Base-by-base conservation (phyloP, 2,113 vertebrate genomes). In the Apodemus sylvaticus region DNA sequence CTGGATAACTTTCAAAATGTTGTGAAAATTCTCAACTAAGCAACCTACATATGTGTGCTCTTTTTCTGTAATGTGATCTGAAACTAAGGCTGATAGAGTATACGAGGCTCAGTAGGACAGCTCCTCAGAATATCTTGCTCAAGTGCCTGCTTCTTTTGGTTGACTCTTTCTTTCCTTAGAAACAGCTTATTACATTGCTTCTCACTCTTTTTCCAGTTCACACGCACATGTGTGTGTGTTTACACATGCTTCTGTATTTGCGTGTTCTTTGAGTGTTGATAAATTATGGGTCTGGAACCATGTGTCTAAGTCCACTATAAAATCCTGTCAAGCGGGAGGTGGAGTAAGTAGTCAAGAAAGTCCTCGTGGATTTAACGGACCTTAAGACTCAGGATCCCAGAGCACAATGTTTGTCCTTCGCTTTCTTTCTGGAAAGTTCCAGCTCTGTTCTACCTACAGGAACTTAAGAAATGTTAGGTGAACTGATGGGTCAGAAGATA, bases 361-460 rank as follows among this genome's bases (percentile, higher is more conserved):
- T 42, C 68, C 86, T 86, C n/a, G 9, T 58, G 48, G 39, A 78
- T 73, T 24, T 60, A 24, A 93, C 24, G 51, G 62, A 62, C 3
- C 8, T 81, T 14, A 3, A 12, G 4, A 39, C 42, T 45, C n/a
- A 77, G 22, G 13, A 64, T 12, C 11, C 13, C 1, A 26, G 31
- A 53, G 45, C 64, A 51, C 4, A 36, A 24, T 29, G 9, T 4
- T 48, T 8, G 1, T 85, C 62, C 16, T 42, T 71, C 68, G 5
- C 20, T 88, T 95, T 11, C 42, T 95, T 91, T 94, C 31, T 94
- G 66, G n/a, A 71, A 91, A 88, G 83, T 12, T 45, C 42, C 6
- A 19, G 42, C 53, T 58, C 45, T 87, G 6, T 88, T 82, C 8
- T 71, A 13, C 29, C 55, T 85, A 12, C 13, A 70, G n/a, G 14